phyloP scores from a whole-genome alignment of 2,888 invertebrate genomes.

The Pecten maximus region DNA sequence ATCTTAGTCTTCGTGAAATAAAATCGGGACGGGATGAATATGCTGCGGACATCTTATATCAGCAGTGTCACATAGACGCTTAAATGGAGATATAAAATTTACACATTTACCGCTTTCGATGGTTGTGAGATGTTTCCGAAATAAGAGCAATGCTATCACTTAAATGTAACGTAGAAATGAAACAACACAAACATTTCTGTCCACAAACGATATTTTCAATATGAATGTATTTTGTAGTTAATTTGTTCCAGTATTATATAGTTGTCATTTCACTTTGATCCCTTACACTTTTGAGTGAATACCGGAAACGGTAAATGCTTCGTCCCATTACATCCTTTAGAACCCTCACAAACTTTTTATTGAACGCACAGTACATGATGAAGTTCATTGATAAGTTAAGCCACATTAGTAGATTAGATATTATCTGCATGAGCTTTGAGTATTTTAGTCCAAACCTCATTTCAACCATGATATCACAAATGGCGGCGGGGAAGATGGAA shows the following conservation, averaged over 20 bases:
- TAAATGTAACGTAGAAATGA: not conserved
- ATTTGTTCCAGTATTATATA: not conserved
- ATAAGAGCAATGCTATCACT: not conserved
- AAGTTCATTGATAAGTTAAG: constrained; percentile 78
- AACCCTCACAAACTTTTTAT: constrained; percentile 68
- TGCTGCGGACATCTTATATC: not conserved
- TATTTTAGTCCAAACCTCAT: constrained; percentile 64
- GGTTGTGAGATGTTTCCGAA: not conserved
- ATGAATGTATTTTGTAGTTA: not conserved
- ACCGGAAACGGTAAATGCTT: not conserved
- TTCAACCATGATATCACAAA: constrained; percentile 70
- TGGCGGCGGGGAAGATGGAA: constrained; percentile 75
- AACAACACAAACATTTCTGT: not conserved
- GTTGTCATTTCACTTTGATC: constrained; percentile 25
- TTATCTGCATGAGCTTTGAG: constrained; percentile 34
- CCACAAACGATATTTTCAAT: not conserved
- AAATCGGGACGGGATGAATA: not conserved
- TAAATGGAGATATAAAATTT: not conserved
- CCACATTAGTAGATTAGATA: constrained; percentile 74
- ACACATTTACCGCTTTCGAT: not conserved
- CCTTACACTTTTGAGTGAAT: not conserved
- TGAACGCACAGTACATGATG: constrained; percentile 79
- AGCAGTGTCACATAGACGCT: not conserved
- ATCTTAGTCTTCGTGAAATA: not conserved
- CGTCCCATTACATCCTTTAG: constrained; percentile 39